These are phyloP conservation scores for Falco cherrug DNA, from an alignment of 2,797 vertebrate species.

Conservation along the genomic window DNA sequence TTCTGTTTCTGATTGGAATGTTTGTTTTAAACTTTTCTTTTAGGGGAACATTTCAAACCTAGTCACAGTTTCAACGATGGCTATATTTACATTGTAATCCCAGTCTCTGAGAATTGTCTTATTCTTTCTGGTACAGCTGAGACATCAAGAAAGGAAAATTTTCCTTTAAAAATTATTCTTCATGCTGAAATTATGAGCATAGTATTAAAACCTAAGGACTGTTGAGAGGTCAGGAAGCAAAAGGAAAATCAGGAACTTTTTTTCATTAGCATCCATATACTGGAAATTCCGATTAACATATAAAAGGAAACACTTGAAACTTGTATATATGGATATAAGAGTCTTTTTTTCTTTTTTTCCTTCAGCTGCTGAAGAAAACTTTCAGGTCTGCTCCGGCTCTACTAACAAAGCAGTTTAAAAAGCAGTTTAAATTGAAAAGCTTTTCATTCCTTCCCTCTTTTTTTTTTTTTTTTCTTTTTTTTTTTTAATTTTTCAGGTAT, in stretches of 20 bases:
- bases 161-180: not conserved
- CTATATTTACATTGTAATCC: not conserved
- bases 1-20: slow-evolving; percentile 48
- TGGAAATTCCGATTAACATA: slow-evolving; percentile 42
- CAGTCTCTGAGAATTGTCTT: not conserved
- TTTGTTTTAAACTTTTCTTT: slow-evolving; percentile 39
- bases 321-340: not conserved
- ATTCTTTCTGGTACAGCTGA: not conserved
- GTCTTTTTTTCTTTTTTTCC: not conserved
- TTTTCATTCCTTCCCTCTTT: not conserved
- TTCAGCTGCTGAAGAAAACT: not conserved
- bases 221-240: not conserved
- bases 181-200: not conserved
- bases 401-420: slow-evolving; percentile 6
- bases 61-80: not conserved
- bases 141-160: not conserved
- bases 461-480: not conserved
- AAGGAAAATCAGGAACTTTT: slow-evolving; percentile 20
- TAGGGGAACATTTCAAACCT: slow-evolving; percentile 2
- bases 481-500: slow-evolving; percentile 53
- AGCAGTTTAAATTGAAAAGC: slow-evolving; percentile 21
- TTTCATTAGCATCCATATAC: not conserved
- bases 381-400: slow-evolving; percentile 4
- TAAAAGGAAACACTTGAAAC: slow-evolving; percentile 46
- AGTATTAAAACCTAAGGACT: not conserved